Base-by-base conservation (phyloP, 2,888 invertebrate species). In the Autographa pulchrina region DNA sequence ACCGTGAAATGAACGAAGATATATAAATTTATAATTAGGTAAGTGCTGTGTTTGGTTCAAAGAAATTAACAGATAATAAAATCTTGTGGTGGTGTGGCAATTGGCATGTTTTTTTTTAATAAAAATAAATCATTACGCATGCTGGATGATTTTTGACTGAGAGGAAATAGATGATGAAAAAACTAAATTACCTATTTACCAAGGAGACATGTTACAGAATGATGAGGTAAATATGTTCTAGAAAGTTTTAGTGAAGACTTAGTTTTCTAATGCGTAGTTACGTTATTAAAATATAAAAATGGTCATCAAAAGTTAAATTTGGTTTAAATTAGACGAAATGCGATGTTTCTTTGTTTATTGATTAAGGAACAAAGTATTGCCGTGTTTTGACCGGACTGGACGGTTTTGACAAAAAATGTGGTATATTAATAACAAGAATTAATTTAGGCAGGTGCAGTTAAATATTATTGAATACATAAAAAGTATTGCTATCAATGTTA, bases 21-120 rank as follows among this genome's bases (percentile, higher is more conserved):
- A 81, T 82, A 80, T 82, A 78, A 80, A 77, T 85, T 82, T 78
- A 82, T 80, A 75, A 86, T 89, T 94, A 89, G 95, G 95, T 95
- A 95, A 95, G 95, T 95, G 92, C 80, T 89, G 94, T 92, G 94
- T 86, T 89, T 90, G 87, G 84, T 85, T 82, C 82, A 85, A 85
- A 91, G 80, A 85, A 89, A 90, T 90, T 92, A 92, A 92, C 93
- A 89, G 89, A 89, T 88, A 80, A 78, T 86, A 82, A 86, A 85
- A 85, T 81, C 68, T 81, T 91, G 87, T 92, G 93, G 94, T 94
- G 95, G 94, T 94, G 94, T 94, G 94, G 92, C 87, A 88, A 88
- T 88, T 91, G 90, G 95, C 95, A 95, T 95, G 95, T 83, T 86
- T 82, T 86, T 84, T 85, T 66, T 74, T 78, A 75, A 78, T 67